phyloP scores from a whole-genome alignment of 2,888 invertebrate species.

The Drosophila paramelanica region DNA sequence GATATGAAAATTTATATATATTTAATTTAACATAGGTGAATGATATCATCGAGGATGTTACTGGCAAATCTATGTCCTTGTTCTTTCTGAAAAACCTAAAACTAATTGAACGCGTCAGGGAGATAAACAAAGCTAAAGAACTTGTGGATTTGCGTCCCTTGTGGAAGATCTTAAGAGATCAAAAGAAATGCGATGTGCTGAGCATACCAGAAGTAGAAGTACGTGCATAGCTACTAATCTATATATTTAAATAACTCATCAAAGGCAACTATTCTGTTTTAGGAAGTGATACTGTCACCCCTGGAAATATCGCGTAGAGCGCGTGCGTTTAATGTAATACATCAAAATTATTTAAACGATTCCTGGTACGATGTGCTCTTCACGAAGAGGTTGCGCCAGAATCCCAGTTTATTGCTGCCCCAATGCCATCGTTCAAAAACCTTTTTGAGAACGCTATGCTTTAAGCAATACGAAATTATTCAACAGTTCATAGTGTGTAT shows the following conservation, averaged over 20 bases:
- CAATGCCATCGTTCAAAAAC: slow-evolving; percentile 73
- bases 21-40: slow-evolving; percentile 60
- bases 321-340: slow-evolving; percentile 74
- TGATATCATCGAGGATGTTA: slow-evolving; percentile 79
- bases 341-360: slow-evolving; percentile 82
- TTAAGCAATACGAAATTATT: slow-evolving; percentile 74
- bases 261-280: background rate
- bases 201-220: slow-evolving; percentile 79
- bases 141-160: slow-evolving; percentile 68
- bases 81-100: slow-evolving; percentile 77
- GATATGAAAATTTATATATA: too few species aligned
- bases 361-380: slow-evolving; percentile 82
- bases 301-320: slow-evolving; percentile 76
- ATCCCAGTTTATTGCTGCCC: slow-evolving; percentile 68
- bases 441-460: slow-evolving; percentile 55
- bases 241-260: too few species aligned
- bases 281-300: slow-evolving; percentile 76
- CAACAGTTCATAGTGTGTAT: slow-evolving; percentile 75
- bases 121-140: slow-evolving; percentile 57
- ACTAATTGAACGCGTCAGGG: slow-evolving; percentile 64
- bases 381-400: slow-evolving; percentile 70
- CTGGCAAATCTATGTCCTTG: slow-evolving; percentile 74
- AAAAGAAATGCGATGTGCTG: slow-evolving; percentile 78
- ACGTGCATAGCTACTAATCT: background rate
- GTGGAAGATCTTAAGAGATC: slow-evolving; percentile 81